Percentiles rank a stretch among this genome's conserved stretches.
phyloP scores from a whole-genome alignment of 1,140 invertebrate species.

The Radopholus similis region DNA sequence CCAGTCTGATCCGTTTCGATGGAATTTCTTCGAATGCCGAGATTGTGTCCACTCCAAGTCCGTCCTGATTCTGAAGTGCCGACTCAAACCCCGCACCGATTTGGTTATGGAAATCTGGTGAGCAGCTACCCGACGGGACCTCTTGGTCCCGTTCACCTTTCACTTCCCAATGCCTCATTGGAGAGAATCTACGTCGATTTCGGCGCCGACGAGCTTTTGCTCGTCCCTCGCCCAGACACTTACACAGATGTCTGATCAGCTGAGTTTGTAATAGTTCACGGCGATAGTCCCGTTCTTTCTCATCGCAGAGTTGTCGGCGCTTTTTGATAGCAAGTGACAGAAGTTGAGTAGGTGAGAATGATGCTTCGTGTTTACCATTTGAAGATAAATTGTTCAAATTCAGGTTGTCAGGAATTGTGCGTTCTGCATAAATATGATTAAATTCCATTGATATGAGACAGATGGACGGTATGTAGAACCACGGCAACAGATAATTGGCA shows the following conservation, averaged over 20 bases:
- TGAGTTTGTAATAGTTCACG: conserved; percentile 4
- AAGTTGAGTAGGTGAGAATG: conserved; percentile 17
- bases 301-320: conserved; percentile 10
- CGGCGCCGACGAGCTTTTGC: conserved; percentile 9
- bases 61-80: not conserved
- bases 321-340: conserved; percentile 24
- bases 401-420: too few relatives aligned
- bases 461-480: too few relatives aligned
- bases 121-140: conserved; percentile 5
- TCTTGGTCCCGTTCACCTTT: not conserved
- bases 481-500: too few relatives aligned
- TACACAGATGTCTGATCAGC: conserved; percentile 21
- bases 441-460: too few relatives aligned
- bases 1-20: not conserved
- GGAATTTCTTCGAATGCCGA: not conserved
- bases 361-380: too few relatives aligned
- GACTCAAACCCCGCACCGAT: not conserved
- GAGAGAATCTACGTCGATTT: conserved; percentile 1
- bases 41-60: not conserved
- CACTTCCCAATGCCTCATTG: too few relatives aligned
- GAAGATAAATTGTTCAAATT: too few relatives aligned
- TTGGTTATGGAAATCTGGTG: not conserved
- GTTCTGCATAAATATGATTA: too few relatives aligned
- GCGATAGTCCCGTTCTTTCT: conserved; percentile 21
- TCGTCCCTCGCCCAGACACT: conserved; percentile 25